Conservation (phyloP, 2,888 invertebrate species). For the Hyposoter didymator region DNA sequence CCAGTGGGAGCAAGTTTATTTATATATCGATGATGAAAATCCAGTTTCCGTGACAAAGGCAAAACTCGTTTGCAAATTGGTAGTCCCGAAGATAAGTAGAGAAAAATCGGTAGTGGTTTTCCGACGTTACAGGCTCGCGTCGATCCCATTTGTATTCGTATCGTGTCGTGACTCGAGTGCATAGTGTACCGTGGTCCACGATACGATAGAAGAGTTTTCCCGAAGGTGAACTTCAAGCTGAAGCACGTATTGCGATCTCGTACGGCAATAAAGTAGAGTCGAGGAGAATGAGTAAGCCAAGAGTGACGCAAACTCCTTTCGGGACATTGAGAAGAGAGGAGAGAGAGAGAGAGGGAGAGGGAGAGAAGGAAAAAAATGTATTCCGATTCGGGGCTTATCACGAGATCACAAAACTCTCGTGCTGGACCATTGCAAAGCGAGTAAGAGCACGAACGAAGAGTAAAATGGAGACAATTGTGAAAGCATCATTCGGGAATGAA, state of each 20-base stretch:
- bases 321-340: not conserved
- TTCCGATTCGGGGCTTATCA: conserved; percentile 3
- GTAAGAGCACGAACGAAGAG: not conserved
- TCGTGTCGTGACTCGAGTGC: conserved; percentile 49
- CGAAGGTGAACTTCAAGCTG: conserved; percentile 57
- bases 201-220: conserved; percentile 54
- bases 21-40: not conserved
- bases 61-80: conserved; percentile 40
- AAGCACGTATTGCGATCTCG: conserved; percentile 62
- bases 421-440: not conserved
- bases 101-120: conserved; percentile 25
- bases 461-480: not conserved
- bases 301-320: conserved; percentile 34
- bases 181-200: conserved; percentile 11
- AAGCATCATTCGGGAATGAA: not conserved
- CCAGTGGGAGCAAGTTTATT: not conserved
- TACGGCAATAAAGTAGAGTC: conserved; percentile 27
- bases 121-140: conserved; percentile 8
- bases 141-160: conserved; percentile 58
- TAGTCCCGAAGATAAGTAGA: conserved; percentile 9
- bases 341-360: not conserved
- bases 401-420: not conserved
- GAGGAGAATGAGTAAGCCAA: conserved; percentile 8
- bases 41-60: conserved; percentile 11
- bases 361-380: not conserved